phyloP scores from a whole-genome alignment of 2,888 invertebrate genomes.

The Terebella lapidaria region DNA sequence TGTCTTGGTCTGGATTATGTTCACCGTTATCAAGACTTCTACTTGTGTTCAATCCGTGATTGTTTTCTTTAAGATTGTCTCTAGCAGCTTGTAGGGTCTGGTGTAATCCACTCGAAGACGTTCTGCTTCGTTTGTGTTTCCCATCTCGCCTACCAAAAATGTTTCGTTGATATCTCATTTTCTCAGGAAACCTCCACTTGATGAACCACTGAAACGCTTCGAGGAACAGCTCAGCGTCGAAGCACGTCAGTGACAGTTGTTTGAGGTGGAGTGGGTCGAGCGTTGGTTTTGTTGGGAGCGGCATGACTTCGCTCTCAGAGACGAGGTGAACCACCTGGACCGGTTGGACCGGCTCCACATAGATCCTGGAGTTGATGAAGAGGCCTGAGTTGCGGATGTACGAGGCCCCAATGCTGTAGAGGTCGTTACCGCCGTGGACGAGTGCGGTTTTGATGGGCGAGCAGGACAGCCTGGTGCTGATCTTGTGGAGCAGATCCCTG shows the following conservation, averaged over 20 bases:
- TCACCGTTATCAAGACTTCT: too few species aligned
- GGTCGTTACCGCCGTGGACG: conserved; percentile 1
- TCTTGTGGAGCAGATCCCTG: not conserved
- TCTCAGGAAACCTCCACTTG: conserved; percentile 7
- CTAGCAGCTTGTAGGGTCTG: too few species aligned
- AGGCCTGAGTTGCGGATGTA: not conserved
- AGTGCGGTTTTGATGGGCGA: not conserved
- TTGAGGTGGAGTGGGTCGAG: not conserved
- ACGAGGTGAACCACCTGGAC: not conserved
- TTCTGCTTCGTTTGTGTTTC: too few species aligned
- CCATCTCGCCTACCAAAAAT: too few species aligned
- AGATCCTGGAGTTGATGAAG: conserved; percentile 3
- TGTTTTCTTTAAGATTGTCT: too few species aligned
- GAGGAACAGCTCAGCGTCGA: not conserved
- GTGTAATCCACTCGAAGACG: too few species aligned
- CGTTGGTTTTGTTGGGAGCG: not conserved
- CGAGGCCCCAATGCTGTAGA: not conserved
- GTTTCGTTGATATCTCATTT: not conserved
- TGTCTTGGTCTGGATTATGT: too few species aligned
- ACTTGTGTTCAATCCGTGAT: too few species aligned
- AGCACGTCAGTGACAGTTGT: not conserved
- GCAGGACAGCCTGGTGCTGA: not conserved
- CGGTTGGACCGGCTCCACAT: not conserved
- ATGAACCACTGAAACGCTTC: conserved; percentile 4
- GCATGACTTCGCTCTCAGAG: not conserved